These are phyloP conservation scores for Hyles euphorbiae DNA, from an alignment of 1,140 invertebrate genomes.

Conservation along the genomic window DNA sequence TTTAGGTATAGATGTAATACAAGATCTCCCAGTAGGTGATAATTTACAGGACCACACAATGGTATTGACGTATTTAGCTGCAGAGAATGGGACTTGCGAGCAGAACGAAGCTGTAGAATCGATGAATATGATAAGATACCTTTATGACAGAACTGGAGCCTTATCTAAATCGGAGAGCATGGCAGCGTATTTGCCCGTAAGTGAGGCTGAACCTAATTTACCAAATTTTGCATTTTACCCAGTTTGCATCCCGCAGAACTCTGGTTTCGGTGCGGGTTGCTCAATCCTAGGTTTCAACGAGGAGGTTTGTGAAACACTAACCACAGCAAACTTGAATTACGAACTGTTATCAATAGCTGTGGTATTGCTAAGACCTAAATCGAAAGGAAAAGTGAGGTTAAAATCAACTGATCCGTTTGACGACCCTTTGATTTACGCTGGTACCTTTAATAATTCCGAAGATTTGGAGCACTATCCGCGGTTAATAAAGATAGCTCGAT, in stretches of 20 bases:
- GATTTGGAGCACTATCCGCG: conserved; percentile 66
- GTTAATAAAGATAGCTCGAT: conserved; percentile 32
- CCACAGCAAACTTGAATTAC: conserved; percentile 29
- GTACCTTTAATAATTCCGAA: conserved; percentile 76
- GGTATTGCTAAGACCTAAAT: conserved; percentile 59
- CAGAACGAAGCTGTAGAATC: conserved; percentile 18
- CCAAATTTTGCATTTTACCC: conserved; percentile 59
- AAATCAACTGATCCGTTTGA: conserved; percentile 77
- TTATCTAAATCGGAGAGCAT: conserved; percentile 36
- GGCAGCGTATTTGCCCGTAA: conserved; percentile 41
- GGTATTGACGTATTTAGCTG: conserved; percentile 73
- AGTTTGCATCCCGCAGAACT: conserved; percentile 30
- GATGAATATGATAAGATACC: conserved; percentile 45
- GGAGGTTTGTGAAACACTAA: conserved; percentile 36
- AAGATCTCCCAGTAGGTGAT: conserved; percentile 82
- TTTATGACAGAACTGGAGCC: conserved; percentile 42
- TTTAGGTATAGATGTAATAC: conserved; percentile 67
- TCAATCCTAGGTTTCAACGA: conserved; percentile 37
- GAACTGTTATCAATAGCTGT: conserved; percentile 41
- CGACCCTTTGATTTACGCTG: conserved; percentile 82
- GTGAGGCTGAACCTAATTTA: conserved; percentile 19
- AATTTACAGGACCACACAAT: conserved; percentile 85
- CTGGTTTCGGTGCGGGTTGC: conserved; percentile 29
- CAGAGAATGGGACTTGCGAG: conserved; percentile 46
- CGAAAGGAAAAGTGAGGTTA: conserved; percentile 71